A percentile compares a stretch with the other conserved stretches of the same genome.
Conservation (phyloP, 2,888 invertebrate genomes). For the Drosophila kambysellisi region DNA sequence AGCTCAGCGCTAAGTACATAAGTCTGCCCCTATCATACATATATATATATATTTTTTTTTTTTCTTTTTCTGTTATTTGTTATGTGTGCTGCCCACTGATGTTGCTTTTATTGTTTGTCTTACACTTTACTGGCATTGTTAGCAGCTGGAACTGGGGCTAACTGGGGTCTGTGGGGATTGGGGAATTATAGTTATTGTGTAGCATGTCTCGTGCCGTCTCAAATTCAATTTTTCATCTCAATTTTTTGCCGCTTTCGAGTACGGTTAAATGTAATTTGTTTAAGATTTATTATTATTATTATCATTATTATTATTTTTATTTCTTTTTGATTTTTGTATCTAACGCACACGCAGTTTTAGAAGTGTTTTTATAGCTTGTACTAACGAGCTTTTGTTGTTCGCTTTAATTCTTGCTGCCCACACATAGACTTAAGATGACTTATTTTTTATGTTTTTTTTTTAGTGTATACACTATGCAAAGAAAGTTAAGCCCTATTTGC, state of each 20-base stretch:
- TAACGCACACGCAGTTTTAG: slow-evolving; percentile 51
- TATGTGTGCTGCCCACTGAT: slow-evolving; percentile 58
- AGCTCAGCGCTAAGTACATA: slow-evolving; percentile 14
- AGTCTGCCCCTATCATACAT: slow-evolving; percentile 1
- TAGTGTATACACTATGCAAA: slow-evolving; percentile 27
- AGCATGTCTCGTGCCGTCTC: slow-evolving; percentile 66
- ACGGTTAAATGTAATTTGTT: slow-evolving; percentile 76
- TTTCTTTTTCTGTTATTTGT: slow-evolving; percentile 33
- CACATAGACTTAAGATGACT: slow-evolving; percentile 37
- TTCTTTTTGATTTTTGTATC: slow-evolving; percentile 7
- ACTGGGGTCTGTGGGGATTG: neutral
- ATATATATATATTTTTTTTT: slow-evolving; percentile 3
- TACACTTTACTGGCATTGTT: slow-evolving; percentile 71
- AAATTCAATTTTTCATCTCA: slow-evolving; percentile 75
- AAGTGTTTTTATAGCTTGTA: slow-evolving; percentile 51
- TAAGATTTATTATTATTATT: slow-evolving; percentile 18
- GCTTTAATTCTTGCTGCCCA: slow-evolving; percentile 43
- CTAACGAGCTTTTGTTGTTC: slow-evolving; percentile 47
- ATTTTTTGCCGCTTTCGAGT: slow-evolving; percentile 62
- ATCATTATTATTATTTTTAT: neutral
- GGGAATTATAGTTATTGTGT: slow-evolving; percentile 13
- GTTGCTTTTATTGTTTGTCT: slow-evolving; percentile 61
- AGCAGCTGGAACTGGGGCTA: slow-evolving; percentile 32
- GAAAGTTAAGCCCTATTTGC: slow-evolving; percentile 71
- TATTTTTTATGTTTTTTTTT: neutral